Evolutionary conservation across 2,888 invertebrate genomes (phyloP).

Genomic region (Polydrusus pterygomalis): DNA sequence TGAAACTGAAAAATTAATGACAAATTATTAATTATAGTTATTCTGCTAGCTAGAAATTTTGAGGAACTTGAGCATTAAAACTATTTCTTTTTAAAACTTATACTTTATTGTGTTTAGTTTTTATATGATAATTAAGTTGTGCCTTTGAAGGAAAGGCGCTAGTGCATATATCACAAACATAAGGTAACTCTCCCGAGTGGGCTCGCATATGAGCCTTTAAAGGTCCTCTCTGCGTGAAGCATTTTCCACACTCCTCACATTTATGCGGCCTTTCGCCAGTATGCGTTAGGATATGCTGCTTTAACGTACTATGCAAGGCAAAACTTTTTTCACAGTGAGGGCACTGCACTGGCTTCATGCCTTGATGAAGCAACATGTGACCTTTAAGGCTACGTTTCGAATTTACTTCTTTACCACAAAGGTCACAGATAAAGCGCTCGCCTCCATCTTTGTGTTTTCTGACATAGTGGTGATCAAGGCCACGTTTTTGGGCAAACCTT

Average conservation of each 20-base stretch:
- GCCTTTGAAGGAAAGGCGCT: slow-evolving; percentile 58
- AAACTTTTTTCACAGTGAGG: slow-evolving; percentile 76
- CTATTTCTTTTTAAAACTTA: slow-evolving; percentile 2
- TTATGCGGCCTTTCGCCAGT: slow-evolving; percentile 74
- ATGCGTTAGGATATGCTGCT: slow-evolving; percentile 65
- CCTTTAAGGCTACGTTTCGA: slow-evolving; percentile 65
- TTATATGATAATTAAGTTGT: slow-evolving; percentile 57
- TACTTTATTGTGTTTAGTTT: slow-evolving; percentile 49
- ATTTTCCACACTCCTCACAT: slow-evolving; percentile 77
- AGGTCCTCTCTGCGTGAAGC: slow-evolving; percentile 77
- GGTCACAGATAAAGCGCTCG: slow-evolving; percentile 69
- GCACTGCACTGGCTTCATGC: slow-evolving; percentile 72
- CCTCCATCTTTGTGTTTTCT: slow-evolving; percentile 59
- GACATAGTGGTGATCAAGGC: slow-evolving; percentile 56
- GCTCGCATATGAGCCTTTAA: slow-evolving; percentile 73
- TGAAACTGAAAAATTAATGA: too few species aligned
- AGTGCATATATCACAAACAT: slow-evolving; percentile 67
- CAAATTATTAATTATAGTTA: too few species aligned
- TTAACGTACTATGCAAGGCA: slow-evolving; percentile 73
- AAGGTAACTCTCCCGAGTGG: slow-evolving; percentile 59
- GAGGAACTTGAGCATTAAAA: neutral
- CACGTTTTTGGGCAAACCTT: slow-evolving; percentile 58
- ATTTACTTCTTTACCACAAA: slow-evolving; percentile 74
- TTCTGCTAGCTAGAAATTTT: too few species aligned
- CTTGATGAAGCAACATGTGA: slow-evolving; percentile 65